phyloP scores from a whole-genome alignment of 2,797 vertebrate genomes.

The Anisognathus igniventris region DNA sequence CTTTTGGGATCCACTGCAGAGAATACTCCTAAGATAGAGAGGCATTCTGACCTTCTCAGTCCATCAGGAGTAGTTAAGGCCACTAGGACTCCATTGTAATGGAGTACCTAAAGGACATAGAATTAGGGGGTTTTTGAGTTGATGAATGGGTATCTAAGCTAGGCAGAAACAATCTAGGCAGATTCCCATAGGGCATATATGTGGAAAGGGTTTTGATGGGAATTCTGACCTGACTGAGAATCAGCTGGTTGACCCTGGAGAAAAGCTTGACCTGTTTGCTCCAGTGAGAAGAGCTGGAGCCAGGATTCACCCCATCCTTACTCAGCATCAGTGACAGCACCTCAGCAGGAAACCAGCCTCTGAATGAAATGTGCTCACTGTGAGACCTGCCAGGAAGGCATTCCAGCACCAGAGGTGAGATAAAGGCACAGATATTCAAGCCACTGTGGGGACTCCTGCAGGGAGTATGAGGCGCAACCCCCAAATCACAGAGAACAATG shows the following conservation, averaged over 20 bases:
- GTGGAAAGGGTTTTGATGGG: neutral
- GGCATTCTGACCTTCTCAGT: neutral
- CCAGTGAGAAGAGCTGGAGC: neutral
- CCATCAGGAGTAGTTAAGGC: neutral
- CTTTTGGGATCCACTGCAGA: neutral
- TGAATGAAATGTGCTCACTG: neutral
- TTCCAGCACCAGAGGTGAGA: neutral
- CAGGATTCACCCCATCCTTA: neutral
- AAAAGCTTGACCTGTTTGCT: neutral
- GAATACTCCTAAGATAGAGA: neutral
- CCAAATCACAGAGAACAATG: neutral
- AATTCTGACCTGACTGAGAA: neutral
- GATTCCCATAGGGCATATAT: neutral
- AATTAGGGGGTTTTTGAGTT: neutral
- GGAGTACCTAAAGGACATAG: neutral
- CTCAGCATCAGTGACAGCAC: neutral
- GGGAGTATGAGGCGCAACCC: neutral
- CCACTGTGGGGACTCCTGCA: neutral
- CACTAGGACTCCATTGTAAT: neutral
- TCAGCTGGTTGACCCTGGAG: neutral
- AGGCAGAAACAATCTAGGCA: neutral
- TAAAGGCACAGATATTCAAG: neutral
- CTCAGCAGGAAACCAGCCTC: neutral
- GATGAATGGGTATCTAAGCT: neutral
- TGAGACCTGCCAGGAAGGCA: neutral